These are phyloP conservation scores for Andricus quercusramuli DNA, from an alignment of 2,888 invertebrate genomes.

Conservation along the genomic window DNA sequence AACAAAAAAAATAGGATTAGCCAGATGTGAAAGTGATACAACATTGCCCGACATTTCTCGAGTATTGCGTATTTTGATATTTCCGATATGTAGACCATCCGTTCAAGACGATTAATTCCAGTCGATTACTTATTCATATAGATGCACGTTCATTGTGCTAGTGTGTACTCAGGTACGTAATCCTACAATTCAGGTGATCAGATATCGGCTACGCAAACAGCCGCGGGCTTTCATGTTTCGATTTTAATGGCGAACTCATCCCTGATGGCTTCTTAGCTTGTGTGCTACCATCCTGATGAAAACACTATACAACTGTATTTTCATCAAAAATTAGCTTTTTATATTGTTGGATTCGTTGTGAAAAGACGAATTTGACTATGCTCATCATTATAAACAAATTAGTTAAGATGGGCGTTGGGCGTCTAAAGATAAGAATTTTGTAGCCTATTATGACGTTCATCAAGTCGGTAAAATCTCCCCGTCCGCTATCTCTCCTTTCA, in stretches of 20 bases:
- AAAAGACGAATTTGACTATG: too few species aligned
- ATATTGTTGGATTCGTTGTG: too few species aligned
- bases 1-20: too few species aligned
- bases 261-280: neutral
- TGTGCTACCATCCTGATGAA: too few species aligned
- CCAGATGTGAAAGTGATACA: neutral
- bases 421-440: too few species aligned
- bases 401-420: too few species aligned
- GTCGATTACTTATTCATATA: neutral
- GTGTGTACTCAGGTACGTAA: neutral
- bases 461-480: too few species aligned
- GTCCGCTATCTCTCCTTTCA: too few species aligned
- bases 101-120: neutral
- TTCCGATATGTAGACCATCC: neutral
- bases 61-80: neutral
- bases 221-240: neutral
- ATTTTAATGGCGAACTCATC: neutral
- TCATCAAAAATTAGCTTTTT: too few species aligned
- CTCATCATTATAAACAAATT: too few species aligned
- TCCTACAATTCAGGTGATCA: conserved; percentile 1
- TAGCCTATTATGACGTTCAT: too few species aligned
- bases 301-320: too few species aligned
- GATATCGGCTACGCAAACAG: neutral
- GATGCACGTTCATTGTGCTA: neutral
- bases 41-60: neutral